Evolutionary conservation across 2,113 vertebrate genomes (phyloP).

Genomic region (Brienomyrus longianalis): DNA sequence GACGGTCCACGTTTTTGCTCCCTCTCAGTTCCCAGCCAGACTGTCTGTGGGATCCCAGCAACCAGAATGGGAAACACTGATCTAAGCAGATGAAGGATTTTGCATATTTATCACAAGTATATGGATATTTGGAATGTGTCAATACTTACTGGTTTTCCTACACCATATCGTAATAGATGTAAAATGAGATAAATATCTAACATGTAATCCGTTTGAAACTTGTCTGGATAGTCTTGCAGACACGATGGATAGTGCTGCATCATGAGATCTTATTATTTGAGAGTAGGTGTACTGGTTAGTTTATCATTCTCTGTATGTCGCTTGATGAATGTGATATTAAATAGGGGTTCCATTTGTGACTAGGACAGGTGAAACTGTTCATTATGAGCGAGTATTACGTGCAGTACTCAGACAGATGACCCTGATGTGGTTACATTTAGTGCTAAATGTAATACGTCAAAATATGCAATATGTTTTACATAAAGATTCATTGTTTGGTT

Average conservation of each 20-base stretch:
- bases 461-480: neutral
- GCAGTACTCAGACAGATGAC: neutral
- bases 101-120: neutral
- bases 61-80: neutral
- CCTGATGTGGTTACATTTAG: neutral
- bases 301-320: slow-evolving; percentile 4
- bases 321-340: slow-evolving; percentile 13
- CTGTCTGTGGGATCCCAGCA: neutral
- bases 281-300: slow-evolving; percentile 10
- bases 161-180: slow-evolving; percentile 9
- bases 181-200: neutral
- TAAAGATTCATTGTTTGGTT: slow-evolving; percentile 3
- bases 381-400: neutral
- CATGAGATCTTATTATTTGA: neutral
- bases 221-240: neutral
- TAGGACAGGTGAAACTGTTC: neutral
- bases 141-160: neutral
- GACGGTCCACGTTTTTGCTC: neutral
- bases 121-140: neutral
- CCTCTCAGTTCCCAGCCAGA: neutral
- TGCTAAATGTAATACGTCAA: neutral
- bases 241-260: neutral
- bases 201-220: slow-evolving; percentile 11
- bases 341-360: slow-evolving; percentile 12
- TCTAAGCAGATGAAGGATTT: neutral